Evolutionary conservation across 92 coral and sea anemone genomes (phyloP).

Genomic region (Actinernus sp.): DNA sequence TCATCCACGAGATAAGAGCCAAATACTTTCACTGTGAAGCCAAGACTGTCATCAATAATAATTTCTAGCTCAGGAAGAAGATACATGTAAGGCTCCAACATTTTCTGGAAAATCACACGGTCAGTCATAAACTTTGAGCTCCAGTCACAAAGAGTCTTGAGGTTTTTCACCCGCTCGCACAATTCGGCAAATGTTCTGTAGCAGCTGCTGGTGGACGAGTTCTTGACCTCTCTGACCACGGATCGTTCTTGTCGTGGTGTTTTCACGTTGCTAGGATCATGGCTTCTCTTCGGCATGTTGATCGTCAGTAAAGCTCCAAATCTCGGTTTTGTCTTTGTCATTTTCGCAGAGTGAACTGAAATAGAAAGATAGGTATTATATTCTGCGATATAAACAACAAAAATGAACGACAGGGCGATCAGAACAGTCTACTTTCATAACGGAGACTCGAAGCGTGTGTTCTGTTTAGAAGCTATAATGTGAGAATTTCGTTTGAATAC

Average conservation of each 20-base stretch:
- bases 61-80: conserved; percentile 55
- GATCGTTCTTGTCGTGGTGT: conserved; percentile 51
- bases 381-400: not conserved
- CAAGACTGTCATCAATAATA: conserved; percentile 61
- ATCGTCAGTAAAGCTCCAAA: conserved; percentile 38
- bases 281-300: conserved; percentile 50
- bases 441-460: too few relatives aligned
- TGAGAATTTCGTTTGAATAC: too few relatives aligned
- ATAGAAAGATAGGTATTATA: not conserved
- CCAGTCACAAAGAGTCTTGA: conserved; percentile 62
- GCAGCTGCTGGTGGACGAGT: conserved; percentile 22
- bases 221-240: conserved; percentile 38
- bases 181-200: conserved; percentile 57
- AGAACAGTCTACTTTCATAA: too few relatives aligned
- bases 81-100: conserved; percentile 35
- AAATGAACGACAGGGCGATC: too few relatives aligned
- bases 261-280: conserved; percentile 29
- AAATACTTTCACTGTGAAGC: conserved; percentile 60
- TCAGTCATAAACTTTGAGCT: conserved; percentile 15
- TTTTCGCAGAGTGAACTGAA: conserved; percentile 30
- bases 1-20: conserved; percentile 53
- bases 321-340: conserved; percentile 21
- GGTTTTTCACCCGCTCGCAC: conserved; percentile 28
- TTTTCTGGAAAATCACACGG: conserved; percentile 41
- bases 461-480: too few relatives aligned